Evolutionary conservation across 2,888 invertebrate genomes (phyloP).

Genomic region (Cataglyphis rosenhaueri): DNA sequence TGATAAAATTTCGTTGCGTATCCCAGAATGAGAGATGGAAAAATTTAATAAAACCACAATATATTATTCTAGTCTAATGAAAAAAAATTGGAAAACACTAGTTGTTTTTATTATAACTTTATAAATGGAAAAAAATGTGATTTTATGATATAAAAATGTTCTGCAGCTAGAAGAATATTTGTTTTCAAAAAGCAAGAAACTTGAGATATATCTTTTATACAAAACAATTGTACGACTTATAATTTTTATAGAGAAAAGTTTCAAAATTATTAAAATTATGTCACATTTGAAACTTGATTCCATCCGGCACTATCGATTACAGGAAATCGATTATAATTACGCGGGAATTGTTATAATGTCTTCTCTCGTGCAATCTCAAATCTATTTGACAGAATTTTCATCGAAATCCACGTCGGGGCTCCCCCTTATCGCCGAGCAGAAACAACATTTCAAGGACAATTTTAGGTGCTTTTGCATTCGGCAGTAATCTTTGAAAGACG

Average conservation of each 20-base stretch:
- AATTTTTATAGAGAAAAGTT: not conserved
- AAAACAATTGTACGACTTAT: too few species aligned
- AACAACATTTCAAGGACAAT: constrained; percentile 16
- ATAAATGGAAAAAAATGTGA: not conserved
- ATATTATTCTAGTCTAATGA: not conserved
- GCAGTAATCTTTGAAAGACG: constrained; percentile 18
- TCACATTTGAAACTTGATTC: not conserved
- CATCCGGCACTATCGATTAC: not conserved
- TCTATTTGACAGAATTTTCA: constrained; percentile 31
- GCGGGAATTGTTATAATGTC: not conserved
- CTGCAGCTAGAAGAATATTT: not conserved
- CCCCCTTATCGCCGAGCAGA: not conserved
- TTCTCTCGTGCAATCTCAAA: not conserved
- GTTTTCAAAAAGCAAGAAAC: not conserved
- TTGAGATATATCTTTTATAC: not conserved
- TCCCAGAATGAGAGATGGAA: not conserved
- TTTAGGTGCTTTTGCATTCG: constrained; percentile 36
- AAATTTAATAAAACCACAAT: not conserved
- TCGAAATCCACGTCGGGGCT: not conserved
- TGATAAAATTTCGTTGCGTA: constrained; percentile 1
- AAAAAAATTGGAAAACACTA: not conserved
- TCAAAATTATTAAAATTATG: not conserved
- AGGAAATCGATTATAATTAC: not conserved
- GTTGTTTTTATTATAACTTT: not conserved
- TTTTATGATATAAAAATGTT: constrained; percentile 1